Evolutionary conservation across 92 coral and sea anemone species (phyloP), one percentile per base, ranked within the genome.

Genomic region (Palythoa grandiflora): DNA sequence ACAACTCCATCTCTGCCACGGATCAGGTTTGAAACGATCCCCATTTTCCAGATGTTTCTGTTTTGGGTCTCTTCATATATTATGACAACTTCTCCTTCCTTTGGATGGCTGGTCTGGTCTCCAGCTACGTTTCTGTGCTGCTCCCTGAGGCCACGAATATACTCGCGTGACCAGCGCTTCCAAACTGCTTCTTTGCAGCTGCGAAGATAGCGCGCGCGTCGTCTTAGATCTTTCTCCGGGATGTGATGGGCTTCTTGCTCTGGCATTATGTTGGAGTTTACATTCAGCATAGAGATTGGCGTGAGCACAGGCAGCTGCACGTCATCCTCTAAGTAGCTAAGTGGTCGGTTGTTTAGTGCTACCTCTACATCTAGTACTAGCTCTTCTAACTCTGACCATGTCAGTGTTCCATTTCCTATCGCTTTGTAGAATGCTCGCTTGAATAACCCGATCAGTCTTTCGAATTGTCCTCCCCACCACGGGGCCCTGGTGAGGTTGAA

Each of bases 381-480:
- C 39, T 68, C 73, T 68, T 68, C 73, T 68, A 68, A 68, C 73
- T 68, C 73, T 68, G 73, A 68, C 73, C 73, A 68, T 68, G 73
- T 68, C 73, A 68, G 73, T 68, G 40, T 28, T 68, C 73, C 73
- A 7, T 68, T 68, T 28, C 73, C 73, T 68, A 68, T 68, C 14
- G 73, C 48, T 55, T 87, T 77, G 51, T 44, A 47, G 68, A 77
- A 61, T 83, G 84, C 70, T 60, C 71, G 50, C 89, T 87, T 87
- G 28, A 77, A 61, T 36, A 76, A 28, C 28, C 28, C 28, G 28
- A 28, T 28, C 28, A 28, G 28, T 28, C 28, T 28, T 28, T 28
- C 28, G 28, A 28, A 28, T 28, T 28, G 28, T 28, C 28, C 28
- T 28, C 28, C 28, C 28, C 28, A 28, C 28, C 28, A 28, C 28